Evolutionary conservation across 1,140 invertebrate species (phyloP).

Genomic region (Odontomachus brunneus): DNA sequence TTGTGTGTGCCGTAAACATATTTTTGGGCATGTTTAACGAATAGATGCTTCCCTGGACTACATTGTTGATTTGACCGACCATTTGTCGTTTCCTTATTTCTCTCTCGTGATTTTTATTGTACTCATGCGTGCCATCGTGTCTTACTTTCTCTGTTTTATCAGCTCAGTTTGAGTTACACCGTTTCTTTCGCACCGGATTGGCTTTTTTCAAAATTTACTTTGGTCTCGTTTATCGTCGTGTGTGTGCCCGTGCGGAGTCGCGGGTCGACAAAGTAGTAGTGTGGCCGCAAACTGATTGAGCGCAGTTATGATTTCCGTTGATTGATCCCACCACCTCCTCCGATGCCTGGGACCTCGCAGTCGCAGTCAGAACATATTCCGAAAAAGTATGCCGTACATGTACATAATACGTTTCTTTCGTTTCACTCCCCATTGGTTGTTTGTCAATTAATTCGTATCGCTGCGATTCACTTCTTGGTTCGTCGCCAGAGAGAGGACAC

Average conservation of each 20-base stretch:
- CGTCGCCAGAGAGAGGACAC: slow-evolving; percentile 34
- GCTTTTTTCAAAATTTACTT: slow-evolving; percentile 84
- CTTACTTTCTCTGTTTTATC: neutral
- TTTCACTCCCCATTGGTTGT: slow-evolving; percentile 30
- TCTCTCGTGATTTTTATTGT: slow-evolving; percentile 58
- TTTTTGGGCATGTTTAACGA: slow-evolving; percentile 84
- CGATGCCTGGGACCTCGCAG: slow-evolving; percentile 35
- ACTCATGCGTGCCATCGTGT: slow-evolving; percentile 47
- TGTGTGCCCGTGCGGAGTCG: slow-evolving; percentile 4
- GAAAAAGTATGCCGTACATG: slow-evolving; percentile 18
- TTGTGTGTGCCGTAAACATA: slow-evolving; percentile 83
- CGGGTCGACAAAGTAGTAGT: slow-evolving; percentile 18
- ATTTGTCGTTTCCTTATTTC: slow-evolving; percentile 76
- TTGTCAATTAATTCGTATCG: slow-evolving; percentile 59
- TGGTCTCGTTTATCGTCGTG: slow-evolving; percentile 31
- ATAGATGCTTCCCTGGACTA: slow-evolving; percentile 82
- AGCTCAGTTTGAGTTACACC: slow-evolving; percentile 26
- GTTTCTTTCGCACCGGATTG: slow-evolving; percentile 78
- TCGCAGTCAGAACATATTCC: neutral
- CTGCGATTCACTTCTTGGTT: slow-evolving; percentile 54
- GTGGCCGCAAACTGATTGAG: slow-evolving; percentile 46
- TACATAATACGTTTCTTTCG: slow-evolving; percentile 43
- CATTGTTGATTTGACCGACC: slow-evolving; percentile 64
- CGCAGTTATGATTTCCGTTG: slow-evolving; percentile 53
- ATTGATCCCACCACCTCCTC: slow-evolving; percentile 25